Percentiles rank a stretch among this genome's conserved stretches.
These are phyloP conservation scores for Drosophila teissieri DNA, from an alignment of 1,140 invertebrate species.

Conservation along the genomic window DNA sequence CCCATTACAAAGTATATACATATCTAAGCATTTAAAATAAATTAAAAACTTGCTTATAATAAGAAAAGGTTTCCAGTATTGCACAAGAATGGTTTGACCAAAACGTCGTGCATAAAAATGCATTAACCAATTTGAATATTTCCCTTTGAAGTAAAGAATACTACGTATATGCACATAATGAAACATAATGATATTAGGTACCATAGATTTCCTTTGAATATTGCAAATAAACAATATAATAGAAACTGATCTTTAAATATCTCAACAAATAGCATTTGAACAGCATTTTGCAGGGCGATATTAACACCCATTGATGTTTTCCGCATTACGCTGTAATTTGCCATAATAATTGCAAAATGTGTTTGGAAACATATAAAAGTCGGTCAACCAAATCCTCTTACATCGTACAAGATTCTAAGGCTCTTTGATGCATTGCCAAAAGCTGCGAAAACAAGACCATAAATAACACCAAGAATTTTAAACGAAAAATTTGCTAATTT, in stretches of 20 bases:
- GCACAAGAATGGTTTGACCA: no score
- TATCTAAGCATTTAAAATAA: not conserved
- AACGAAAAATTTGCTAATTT: slow-evolving; percentile 12
- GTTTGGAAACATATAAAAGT: slow-evolving; percentile 22
- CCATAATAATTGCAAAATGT: slow-evolving; percentile 11
- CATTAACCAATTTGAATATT: no score
- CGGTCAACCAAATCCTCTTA: slow-evolving; percentile 25
- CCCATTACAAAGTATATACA: not conserved
- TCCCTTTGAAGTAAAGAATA: no score
- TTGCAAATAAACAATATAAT: no score
- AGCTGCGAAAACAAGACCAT: slow-evolving; percentile 27
- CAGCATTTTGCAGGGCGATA: not conserved
- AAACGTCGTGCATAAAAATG: no score
- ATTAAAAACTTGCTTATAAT: no score
- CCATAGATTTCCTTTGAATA: no score
- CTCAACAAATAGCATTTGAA: not conserved
- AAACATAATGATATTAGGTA: no score
- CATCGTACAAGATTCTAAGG: slow-evolving; percentile 8
- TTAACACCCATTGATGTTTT: not conserved
- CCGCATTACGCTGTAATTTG: not conserved
- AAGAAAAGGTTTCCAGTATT: no score
- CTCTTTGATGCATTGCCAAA: slow-evolving; percentile 41
- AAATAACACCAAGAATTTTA: slow-evolving; percentile 34
- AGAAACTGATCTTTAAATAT: no score
- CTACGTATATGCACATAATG: no score